Evolutionary conservation across 30 jellyfish, hydroid and myxozoan species (phyloP).

Genomic region (Morbakka virulenta): DNA sequence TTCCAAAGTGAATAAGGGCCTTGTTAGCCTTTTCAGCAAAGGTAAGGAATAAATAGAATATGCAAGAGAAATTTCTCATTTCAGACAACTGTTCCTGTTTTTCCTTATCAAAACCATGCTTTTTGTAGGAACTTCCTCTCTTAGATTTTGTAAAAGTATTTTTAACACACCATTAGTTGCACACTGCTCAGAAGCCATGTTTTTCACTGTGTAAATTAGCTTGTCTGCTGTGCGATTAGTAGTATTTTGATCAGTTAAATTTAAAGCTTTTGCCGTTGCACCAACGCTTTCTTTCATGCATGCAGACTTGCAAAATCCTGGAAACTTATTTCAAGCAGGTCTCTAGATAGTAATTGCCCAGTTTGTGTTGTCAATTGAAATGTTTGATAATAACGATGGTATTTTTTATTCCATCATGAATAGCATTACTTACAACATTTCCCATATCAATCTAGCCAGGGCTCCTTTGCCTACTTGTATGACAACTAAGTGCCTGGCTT

Average conservation of each 20-base stretch:
- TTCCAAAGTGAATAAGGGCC: background rate
- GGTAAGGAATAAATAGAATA: background rate
- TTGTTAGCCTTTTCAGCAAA: background rate
- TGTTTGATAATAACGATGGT: conserved; percentile 28
- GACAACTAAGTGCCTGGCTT: conserved; percentile 10
- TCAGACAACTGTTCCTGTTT: background rate
- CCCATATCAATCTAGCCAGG: background rate
- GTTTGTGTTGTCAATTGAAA: background rate
- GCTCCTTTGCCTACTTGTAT: conserved; percentile 15
- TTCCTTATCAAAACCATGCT: background rate
- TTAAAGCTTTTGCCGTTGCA: no score
- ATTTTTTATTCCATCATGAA: conserved; percentile 41
- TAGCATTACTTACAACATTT: background rate
- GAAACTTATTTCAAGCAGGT: background rate
- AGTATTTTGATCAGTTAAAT: no score
- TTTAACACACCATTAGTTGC: background rate
- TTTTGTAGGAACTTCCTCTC: conserved; percentile 1
- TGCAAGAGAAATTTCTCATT: background rate
- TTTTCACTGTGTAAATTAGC: background rate
- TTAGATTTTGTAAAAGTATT: background rate
- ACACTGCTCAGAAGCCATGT: no score
- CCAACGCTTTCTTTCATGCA: background rate
- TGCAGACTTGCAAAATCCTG: background rate
- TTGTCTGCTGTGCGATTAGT: background rate
- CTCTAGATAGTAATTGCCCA: background rate